Evolutionary conservation across 2,888 invertebrate species (phyloP).

Genomic region (Xylota segnis): DNA sequence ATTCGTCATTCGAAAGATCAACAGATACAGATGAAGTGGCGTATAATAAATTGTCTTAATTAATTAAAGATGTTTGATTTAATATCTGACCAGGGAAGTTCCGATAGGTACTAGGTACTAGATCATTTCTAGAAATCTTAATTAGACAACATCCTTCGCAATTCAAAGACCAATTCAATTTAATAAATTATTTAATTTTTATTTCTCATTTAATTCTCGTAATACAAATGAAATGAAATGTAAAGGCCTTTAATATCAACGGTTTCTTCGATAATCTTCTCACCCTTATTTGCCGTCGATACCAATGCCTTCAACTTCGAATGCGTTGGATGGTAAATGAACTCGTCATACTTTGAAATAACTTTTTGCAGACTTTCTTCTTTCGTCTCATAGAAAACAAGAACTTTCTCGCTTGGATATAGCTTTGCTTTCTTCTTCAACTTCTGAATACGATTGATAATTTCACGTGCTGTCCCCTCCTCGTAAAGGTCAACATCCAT

Average conservation of each 20-base stretch:
- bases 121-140: no score
- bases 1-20: neutral
- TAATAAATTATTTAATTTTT: neutral
- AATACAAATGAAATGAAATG: constrained; percentile 51
- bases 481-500: constrained; percentile 90
- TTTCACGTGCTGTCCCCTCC: constrained; percentile 96
- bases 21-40: constrained; percentile 13
- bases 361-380: constrained; percentile 38
- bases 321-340: constrained; percentile 56
- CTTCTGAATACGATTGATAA: constrained; percentile 97
- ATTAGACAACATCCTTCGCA: no score
- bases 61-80: neutral
- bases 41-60: constrained; percentile 41
- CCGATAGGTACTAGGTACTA: no score
- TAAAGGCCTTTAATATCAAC: constrained; percentile 46
- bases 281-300: neutral
- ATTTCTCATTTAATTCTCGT: constrained; percentile 19
- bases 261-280: constrained; percentile 47
- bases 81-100: no score
- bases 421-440: constrained; percentile 95
- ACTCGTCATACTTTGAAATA: constrained; percentile 50
- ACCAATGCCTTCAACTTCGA: constrained; percentile 16
- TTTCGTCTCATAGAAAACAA: constrained; percentile 48
- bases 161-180: no score
- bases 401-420: constrained; percentile 87